Evolutionary conservation across 2,797 vertebrate genomes (phyloP).

Genomic region (Psittacula derbiana): DNA sequence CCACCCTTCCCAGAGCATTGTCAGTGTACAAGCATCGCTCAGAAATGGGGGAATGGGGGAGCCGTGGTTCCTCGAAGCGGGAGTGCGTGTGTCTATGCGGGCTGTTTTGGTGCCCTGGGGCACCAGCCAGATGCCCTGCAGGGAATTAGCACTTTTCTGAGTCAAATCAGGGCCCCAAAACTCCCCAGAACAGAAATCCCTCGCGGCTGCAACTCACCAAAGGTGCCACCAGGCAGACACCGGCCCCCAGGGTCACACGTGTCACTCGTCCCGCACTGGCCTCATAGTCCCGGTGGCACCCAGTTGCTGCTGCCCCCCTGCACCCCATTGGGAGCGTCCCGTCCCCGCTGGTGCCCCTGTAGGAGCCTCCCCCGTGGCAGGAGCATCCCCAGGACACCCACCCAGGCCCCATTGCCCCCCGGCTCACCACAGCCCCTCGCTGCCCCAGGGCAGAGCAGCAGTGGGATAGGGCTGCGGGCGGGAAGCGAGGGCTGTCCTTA

Average conservation of each 20-base stretch:
- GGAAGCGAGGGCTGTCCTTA: background rate
- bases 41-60: rapidly evolving
- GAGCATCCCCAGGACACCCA: background rate
- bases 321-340: background rate
- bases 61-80: rapidly evolving
- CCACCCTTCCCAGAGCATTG: background rate
- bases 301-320: background rate
- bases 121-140: background rate
- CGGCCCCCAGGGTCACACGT: background rate
- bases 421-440: background rate
- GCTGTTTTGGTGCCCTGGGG: background rate
- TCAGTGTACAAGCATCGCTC: rapidly evolving
- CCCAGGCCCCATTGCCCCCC: background rate
- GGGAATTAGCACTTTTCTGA: background rate
- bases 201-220: rapidly evolving
- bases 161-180: background rate
- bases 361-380: background rate
- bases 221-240: background rate
- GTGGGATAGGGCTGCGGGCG: background rate
- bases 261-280: background rate
- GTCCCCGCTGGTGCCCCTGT: rapidly evolving
- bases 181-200: background rate
- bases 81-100: rapidly evolving
- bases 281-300: background rate
- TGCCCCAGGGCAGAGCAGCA: background rate